Conservation (phyloP, 2,797 vertebrate species). For the Podarcis siculus region DNA sequence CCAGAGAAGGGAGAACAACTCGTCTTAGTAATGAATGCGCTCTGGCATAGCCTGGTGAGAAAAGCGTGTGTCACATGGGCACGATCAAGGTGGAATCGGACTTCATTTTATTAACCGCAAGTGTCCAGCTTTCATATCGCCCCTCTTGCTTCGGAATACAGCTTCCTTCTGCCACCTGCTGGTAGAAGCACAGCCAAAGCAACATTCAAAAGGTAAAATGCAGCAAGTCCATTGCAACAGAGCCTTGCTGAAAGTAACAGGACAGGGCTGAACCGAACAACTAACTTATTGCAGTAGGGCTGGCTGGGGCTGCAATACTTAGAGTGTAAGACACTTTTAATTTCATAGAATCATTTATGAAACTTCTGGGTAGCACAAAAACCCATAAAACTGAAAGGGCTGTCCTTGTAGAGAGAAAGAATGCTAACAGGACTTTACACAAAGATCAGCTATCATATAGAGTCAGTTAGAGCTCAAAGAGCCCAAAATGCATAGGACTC, state of each 20-base stretch:
- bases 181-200: conserved; percentile 8
- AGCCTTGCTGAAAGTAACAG: neutral
- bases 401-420: neutral
- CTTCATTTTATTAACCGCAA: neutral
- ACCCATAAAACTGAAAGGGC: neutral
- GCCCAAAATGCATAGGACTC: neutral
- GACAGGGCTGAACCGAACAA: neutral
- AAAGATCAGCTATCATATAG: neutral
- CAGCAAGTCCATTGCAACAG: neutral
- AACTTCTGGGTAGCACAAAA: neutral
- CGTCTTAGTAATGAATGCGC: neutral
- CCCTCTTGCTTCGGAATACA: neutral
- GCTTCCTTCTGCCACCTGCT: conserved; percentile 38
- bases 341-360: neutral
- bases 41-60: neutral
- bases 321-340: neutral
- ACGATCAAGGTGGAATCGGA: neutral
- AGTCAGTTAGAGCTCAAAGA: neutral
- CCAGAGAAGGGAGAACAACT: neutral
- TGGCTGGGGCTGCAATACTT: neutral
- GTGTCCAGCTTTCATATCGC: neutral
- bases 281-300: neutral
- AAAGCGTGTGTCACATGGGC: neutral
- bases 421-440: neutral
- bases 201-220: neutral